Evolutionary conservation across 2,113 vertebrate species (phyloP).

Genomic region (Beaufortia kweichowensis): DNA sequence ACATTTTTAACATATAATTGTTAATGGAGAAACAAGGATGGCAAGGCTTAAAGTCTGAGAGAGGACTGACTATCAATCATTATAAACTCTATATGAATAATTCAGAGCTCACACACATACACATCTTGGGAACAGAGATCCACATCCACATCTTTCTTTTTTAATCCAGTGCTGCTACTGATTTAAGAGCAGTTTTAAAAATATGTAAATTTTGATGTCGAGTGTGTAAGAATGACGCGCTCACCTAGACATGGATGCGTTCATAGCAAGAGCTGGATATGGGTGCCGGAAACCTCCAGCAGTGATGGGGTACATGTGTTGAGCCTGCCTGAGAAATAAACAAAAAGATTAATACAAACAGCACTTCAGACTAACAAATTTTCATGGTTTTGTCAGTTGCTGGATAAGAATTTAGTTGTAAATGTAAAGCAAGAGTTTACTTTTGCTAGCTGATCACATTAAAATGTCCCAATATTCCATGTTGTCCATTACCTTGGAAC

Average conservation of each 20-base stretch:
- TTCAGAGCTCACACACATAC: slow-evolving; percentile 61
- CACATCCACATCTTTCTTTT: background rate
- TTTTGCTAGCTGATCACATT: too few relatives aligned
- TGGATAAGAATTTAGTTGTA: too few relatives aligned
- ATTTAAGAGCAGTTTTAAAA: background rate
- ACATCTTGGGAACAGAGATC: background rate
- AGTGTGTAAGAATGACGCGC: slow-evolving; percentile 47
- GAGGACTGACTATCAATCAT: slow-evolving; percentile 6
- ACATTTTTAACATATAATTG: background rate
- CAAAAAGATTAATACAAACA: background rate
- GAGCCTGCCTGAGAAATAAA: slow-evolving; percentile 80
- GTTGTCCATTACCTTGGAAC: too few relatives aligned
- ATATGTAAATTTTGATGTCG: background rate
- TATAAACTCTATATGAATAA: slow-evolving; percentile 63
- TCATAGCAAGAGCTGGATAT: slow-evolving; percentile 89
- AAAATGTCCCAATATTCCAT: too few relatives aligned
- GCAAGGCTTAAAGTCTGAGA: slow-evolving; percentile 1
- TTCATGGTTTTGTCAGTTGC: too few relatives aligned
- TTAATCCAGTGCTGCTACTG: slow-evolving; percentile 6
- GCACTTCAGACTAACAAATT: too few relatives aligned
- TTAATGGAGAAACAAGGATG: background rate
- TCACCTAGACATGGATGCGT: slow-evolving; percentile 93
- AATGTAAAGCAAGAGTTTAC: too few relatives aligned
- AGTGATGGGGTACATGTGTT: slow-evolving; percentile 87
- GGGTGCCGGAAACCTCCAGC: slow-evolving; percentile 84